Percentiles rank a stretch among this genome's conserved stretches.
phyloP scores from a whole-genome alignment of 2,113 vertebrate genomes.

The Channa maculata region DNA sequence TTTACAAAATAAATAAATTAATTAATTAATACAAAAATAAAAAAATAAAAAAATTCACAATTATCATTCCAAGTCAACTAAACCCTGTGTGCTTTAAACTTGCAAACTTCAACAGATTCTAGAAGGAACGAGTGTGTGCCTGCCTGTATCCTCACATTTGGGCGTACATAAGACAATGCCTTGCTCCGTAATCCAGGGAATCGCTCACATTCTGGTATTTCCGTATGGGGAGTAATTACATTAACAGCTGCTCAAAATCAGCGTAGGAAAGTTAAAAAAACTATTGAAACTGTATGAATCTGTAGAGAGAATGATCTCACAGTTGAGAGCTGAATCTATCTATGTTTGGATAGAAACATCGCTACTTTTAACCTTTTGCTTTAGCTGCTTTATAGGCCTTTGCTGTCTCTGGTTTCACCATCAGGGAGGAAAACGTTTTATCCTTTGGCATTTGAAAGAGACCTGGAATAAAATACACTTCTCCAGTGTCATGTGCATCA shows the following conservation, averaged over 20 bases:
- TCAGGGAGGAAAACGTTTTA: constrained; percentile 58
- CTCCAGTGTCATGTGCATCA: constrained; percentile 28
- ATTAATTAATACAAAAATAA: constrained; percentile 1
- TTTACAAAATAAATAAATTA: constrained; percentile 34
- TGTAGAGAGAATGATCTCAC: constrained; percentile 56
- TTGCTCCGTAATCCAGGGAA: constrained; percentile 65
- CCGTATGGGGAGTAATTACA: constrained; percentile 64
- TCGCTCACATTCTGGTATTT: constrained; percentile 71
- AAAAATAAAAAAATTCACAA: constrained; percentile 68
- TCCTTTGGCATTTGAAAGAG: constrained; percentile 34
- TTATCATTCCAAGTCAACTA: constrained; percentile 71
- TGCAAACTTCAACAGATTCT: constrained; percentile 76
- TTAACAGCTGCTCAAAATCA: constrained; percentile 74
- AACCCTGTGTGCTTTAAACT: constrained; percentile 70
- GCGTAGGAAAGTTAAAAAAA: constrained; percentile 65
- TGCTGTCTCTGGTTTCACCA: constrained; percentile 64
- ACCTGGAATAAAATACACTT: constrained; percentile 40
- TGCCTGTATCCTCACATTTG: constrained; percentile 51
- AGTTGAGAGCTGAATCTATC: constrained; percentile 42
- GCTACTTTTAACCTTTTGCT: constrained; percentile 54
- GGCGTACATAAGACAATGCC: constrained; percentile 63
- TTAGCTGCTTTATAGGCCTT: constrained; percentile 63
- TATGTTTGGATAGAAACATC: constrained; percentile 55
- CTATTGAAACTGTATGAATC: constrained; percentile 68
- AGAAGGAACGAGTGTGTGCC: constrained; percentile 46